These are phyloP conservation scores for Conistra vaccinii DNA, from an alignment of 2,888 invertebrate species.

Conservation along the genomic window DNA sequence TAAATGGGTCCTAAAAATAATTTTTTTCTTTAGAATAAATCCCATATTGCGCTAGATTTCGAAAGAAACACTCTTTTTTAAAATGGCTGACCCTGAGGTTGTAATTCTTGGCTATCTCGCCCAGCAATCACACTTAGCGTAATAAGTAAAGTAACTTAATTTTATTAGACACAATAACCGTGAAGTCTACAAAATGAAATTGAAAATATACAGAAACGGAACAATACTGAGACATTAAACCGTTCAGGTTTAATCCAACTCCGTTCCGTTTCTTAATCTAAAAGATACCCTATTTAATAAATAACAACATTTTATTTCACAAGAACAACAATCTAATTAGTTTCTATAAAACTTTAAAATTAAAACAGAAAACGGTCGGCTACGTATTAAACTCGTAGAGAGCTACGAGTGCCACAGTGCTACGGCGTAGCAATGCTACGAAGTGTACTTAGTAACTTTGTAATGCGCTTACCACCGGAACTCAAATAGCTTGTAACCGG, in stretches of 20 bases:
- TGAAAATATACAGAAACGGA: constrained; percentile 19
- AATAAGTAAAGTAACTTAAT: constrained; percentile 20
- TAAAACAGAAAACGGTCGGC: constrained; percentile 69
- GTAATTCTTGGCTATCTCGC: not conserved
- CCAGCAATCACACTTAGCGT: constrained; percentile 28
- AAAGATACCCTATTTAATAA: constrained; percentile 51
- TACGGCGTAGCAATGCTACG: constrained; percentile 69
- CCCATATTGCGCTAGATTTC: not conserved
- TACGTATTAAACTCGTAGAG: constrained; percentile 69
- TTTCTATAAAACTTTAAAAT: constrained; percentile 71
- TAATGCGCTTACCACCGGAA: constrained; percentile 69
- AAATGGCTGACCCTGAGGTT: not conserved
- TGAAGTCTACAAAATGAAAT: constrained; percentile 33
- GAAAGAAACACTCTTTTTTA: not conserved
- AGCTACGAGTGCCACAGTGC: constrained; percentile 64
- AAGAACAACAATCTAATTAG: constrained; percentile 71
- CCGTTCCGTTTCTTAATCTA: constrained; percentile 30
- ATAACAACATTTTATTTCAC: constrained; percentile 58
- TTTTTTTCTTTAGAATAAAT: not conserved
- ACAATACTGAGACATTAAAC: constrained; percentile 10
- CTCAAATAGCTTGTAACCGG: constrained; percentile 71
- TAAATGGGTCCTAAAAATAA: too few relatives aligned
- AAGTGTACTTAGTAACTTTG: constrained; percentile 73
- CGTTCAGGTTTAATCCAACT: constrained; percentile 22
- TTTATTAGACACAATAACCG: constrained; percentile 25